Base-by-base conservation (phyloP, 2,113 vertebrate species). In the Pantherophis guttatus region DNA sequence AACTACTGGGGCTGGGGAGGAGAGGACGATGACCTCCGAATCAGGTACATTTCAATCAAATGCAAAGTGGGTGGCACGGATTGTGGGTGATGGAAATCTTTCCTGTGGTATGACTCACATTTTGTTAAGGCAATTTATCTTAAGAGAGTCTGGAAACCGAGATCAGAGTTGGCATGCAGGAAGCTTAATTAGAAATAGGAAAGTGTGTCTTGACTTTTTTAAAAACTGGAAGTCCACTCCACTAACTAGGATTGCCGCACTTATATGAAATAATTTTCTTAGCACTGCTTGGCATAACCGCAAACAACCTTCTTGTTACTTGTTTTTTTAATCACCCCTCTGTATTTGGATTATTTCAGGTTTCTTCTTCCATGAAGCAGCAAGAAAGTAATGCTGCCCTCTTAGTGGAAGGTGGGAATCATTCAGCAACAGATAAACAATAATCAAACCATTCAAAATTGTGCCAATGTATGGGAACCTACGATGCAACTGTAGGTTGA, bases 1-100 rank as follows among this genome's bases (percentile, higher is more conserved):
- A 98, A 94, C 86, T 99, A 99, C 98, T 99, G 99, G 99, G 99
- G 99, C 75, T 99, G 99, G 99, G 99, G 99, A 81, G 99, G 98
- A 95, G 99, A 99, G 97, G 99, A 99, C n/a, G 99, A 99, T 3
- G 99, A 99, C 95, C 98, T 99, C 95, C 98, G 98, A 81, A 98
- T 98, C 97, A 98, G 99, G 99, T 99, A 96, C 98, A 94, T 87
- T 89, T 95, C 87, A 44, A 9, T 57, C 91, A 91, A 91, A 91
- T 70, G 52, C 86, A 50, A 89, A 87, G 86, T 70, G 44, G 52
- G 33, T 55, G 48, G 59, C 53, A 5, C 44, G 21, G 44, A 50
- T 13, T 17, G 8, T 12, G 55, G 39, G 93, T 23, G 86, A 33
- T 17, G 29, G 53, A 0, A 24, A 29, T 24, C 17, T 81, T 81